Percentiles rank a stretch among this genome's conserved stretches.
These are phyloP conservation scores for Ifrita kowaldi DNA, from an alignment of 2,113 vertebrate genomes.

Conservation along the genomic window DNA sequence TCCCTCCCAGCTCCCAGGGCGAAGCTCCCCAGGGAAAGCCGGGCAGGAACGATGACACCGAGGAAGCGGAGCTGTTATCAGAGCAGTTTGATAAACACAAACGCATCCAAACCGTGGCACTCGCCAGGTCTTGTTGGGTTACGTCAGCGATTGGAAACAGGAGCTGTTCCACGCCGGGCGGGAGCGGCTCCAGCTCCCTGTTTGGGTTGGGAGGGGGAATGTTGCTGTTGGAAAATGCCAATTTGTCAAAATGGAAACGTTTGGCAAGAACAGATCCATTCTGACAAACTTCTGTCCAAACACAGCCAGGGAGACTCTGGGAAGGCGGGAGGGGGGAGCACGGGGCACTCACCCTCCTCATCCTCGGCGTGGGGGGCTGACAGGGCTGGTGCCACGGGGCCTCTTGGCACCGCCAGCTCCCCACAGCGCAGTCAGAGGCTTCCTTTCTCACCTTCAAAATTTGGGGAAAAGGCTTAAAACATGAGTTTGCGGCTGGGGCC, in stretches of 20 bases:
- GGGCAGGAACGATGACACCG: neutral
- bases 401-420: neutral
- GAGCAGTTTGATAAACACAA: neutral
- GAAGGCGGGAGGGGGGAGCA: accelerated
- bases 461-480: neutral
- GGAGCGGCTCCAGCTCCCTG: neutral
- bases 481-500: accelerated
- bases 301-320: neutral
- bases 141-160: neutral
- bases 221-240: constrained; percentile 6
- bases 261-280: neutral
- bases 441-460: neutral
- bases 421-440: accelerated
- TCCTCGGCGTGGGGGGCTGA: accelerated
- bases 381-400: neutral
- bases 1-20: neutral
- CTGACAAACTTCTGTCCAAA: neutral
- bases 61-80: neutral
- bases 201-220: neutral
- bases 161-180: neutral
- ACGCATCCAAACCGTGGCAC: neutral
- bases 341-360: neutral
- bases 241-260: neutral
- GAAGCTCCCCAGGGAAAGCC: neutral
- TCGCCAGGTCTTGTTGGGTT: neutral